Base-by-base conservation (phyloP, 64 coral and sea anemone species). In the Stichodactyla helianthus region DNA sequence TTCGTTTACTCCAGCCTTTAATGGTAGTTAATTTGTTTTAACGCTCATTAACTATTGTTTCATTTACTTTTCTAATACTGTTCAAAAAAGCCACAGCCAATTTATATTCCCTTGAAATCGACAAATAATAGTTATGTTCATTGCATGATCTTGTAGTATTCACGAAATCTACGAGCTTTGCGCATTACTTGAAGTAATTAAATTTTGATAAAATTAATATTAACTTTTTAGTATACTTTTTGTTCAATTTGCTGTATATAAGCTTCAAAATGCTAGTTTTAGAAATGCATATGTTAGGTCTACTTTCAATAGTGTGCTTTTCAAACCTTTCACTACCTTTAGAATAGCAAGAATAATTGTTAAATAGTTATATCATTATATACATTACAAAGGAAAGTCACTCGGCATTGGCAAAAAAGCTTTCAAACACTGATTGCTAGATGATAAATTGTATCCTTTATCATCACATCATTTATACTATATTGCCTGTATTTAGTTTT, bases 131-230 rank as follows among this genome's bases (percentile, higher is more conserved):
- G 25, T 6, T 7, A 74, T 26, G 22, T 31, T 23, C 10, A 31
- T 74, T 74, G 68, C 68, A 35, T 74, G 68, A 74, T 23, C 27
- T 74, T 74, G 68, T 74, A 74, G 68, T 27, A 35, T 74, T 74
- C 68, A 74, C 5, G 68, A 74, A 74, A 74, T 74, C 10, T 11
- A 74, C 68, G 31, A 31, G 68, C 68, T 11, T 6, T 74, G 25
- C 7, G 23, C 22, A n/a, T 71, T 71, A 25, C 23, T 13, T n/a
- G 23, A 68, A 31, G 23, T 74, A 23, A 74, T 74, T 74, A 74
- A 74, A 74, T 74, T 74, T 74, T 74, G 68, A 74, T 74, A 13
- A 14, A 74, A 74, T 74, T 74, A 74, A 74, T 27, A 74, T 27
- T 74, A 23, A 44, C 1, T 31, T 27, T 12, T 31, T 65, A n/a